These are phyloP conservation scores for Synanthedon myopaeformis DNA, from an alignment of 2,888 invertebrate genomes.

Conservation along the genomic window DNA sequence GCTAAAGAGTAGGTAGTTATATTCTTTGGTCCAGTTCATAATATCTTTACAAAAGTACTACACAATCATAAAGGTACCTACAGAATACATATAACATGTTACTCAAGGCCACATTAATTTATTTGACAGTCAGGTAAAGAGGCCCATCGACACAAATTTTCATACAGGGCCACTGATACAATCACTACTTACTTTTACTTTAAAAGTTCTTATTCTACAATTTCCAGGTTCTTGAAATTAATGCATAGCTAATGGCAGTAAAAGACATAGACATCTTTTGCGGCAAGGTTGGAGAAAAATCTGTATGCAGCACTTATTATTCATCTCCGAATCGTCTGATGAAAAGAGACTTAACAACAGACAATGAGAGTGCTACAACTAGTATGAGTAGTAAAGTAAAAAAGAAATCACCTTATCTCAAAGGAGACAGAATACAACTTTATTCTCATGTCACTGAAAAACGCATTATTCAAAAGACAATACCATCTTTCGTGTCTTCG, in stretches of 20 bases:
- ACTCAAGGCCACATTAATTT: no score
- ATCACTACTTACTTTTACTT: no score
- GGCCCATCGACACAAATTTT: no score
- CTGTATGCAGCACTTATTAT: conserved; percentile 15
- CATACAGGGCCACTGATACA: no score
- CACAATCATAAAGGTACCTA: no score
- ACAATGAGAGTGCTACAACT: conserved; percentile 16
- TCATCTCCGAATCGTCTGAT: conserved; percentile 14
- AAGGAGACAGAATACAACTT: conserved; percentile 28
- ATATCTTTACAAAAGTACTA: no score
- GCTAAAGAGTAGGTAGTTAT: no score
- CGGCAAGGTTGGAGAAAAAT: conserved; percentile 17
- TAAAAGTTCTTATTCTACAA: no score
- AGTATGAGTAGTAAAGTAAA: conserved; percentile 19
- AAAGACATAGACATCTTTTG: conserved; percentile 18
- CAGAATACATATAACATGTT: no score
- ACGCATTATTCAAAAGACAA: conserved; percentile 29
- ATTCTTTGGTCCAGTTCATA: no score
- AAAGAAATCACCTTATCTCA: conserved; percentile 35
- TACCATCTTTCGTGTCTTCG: conserved; percentile 28
- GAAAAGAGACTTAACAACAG: conserved; percentile 19
- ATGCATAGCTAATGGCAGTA: conserved; percentile 28
- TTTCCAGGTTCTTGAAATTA: neutral
- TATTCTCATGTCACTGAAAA: conserved; percentile 38
- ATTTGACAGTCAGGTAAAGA: no score